These are phyloP conservation scores for Hystrix brachyura DNA, from an alignment of 2,113 vertebrate species.

Conservation along the genomic window DNA sequence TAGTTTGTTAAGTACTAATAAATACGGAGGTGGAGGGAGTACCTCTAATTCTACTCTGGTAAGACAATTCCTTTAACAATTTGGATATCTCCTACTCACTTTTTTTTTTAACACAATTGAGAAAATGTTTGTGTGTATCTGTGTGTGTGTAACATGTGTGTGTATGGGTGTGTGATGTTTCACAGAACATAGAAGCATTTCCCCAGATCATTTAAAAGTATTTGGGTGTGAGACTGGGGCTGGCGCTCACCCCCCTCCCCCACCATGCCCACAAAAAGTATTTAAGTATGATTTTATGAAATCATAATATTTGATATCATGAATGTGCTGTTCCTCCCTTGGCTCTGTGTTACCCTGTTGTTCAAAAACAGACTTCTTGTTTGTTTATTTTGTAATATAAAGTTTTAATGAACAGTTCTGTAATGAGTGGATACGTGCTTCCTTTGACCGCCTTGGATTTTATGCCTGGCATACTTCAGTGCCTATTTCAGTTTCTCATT, in stretches of 20 bases:
- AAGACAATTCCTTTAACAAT: neutral
- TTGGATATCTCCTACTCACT: neutral
- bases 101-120: neutral
- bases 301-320: neutral
- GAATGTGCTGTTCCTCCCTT: neutral
- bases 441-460: constrained; percentile 9
- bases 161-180: neutral
- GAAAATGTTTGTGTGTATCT: neutral
- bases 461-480: constrained; percentile 12
- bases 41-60: neutral
- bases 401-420: neutral
- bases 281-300: constrained; percentile 24
- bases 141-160: neutral
- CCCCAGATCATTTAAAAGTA: neutral
- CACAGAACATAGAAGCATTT: constrained; percentile 1
- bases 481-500: constrained; percentile 58
- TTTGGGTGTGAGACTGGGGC: neutral
- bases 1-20: neutral
- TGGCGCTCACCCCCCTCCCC: neutral
- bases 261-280: no score
- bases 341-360: neutral
- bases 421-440: neutral
- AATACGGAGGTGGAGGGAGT: no score
- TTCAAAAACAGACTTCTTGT: constrained; percentile 53
- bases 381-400: neutral